Evolutionary conservation across 1,140 invertebrate genomes (phyloP).

Genomic region (Bombyx mandarina): DNA sequence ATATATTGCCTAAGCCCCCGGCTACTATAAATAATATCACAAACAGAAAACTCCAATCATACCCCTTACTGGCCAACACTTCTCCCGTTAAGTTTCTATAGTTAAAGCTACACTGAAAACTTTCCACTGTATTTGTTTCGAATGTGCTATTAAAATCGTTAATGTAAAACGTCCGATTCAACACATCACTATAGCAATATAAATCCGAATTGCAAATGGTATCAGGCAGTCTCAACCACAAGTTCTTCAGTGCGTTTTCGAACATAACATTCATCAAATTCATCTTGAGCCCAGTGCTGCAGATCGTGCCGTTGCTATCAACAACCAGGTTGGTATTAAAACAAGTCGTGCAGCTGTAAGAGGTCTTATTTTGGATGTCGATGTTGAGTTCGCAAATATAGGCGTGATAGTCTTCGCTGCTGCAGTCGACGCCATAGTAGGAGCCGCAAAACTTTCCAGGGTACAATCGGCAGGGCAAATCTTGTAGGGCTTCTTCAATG

Average conservation of each 20-base stretch:
- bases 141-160: conserved; percentile 27
- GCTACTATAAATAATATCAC: conserved; percentile 87
- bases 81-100: conserved; percentile 29
- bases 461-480: conserved; percentile 40
- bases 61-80: conserved; percentile 38
- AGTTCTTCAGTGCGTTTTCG: conserved; percentile 49
- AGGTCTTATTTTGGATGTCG: conserved; percentile 59
- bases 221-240: conserved; percentile 57
- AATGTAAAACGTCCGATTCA: conserved; percentile 56
- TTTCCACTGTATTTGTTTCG: conserved; percentile 26
- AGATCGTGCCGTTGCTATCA: conserved; percentile 39
- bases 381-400: conserved; percentile 56
- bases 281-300: conserved; percentile 52
- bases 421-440: conserved; percentile 38
- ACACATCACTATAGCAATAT: conserved; percentile 38
- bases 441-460: conserved; percentile 30
- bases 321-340: conserved; percentile 32
- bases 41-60: conserved; percentile 85
- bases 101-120: conserved; percentile 45
- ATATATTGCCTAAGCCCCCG: conserved; percentile 90
- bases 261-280: conserved; percentile 48
- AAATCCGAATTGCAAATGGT: conserved; percentile 40
- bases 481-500: conserved; percentile 31
- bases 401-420: conserved; percentile 18
- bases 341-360: conserved; percentile 53